Conservation (phyloP, 2,797 vertebrate genomes). For the Liasis olivaceus region DNA sequence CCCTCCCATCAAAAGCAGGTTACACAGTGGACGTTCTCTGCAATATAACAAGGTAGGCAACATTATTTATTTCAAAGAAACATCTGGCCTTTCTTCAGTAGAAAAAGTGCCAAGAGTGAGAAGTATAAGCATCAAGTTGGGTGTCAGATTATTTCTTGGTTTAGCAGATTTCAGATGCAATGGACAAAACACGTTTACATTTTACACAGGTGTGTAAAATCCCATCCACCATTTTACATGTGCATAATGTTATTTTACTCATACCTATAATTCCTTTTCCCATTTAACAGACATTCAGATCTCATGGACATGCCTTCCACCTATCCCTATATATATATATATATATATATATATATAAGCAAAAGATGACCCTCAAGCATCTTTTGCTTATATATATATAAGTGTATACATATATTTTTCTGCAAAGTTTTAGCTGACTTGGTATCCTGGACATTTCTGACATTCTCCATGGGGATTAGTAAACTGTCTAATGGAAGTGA, state of each 20-base stretch:
- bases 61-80: background rate
- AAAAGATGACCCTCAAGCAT: background rate
- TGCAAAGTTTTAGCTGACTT: background rate
- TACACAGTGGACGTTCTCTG: no score
- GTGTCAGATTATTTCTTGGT: background rate
- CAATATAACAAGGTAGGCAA: no score
- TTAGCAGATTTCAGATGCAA: background rate
- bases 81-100: background rate
- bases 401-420: background rate
- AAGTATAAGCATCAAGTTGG: background rate
- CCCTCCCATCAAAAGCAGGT: no score
- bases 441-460: background rate
- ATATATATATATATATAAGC: no score
- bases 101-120: background rate
- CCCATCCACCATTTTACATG: background rate
- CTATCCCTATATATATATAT: background rate
- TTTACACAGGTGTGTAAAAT: background rate
- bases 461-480: conserved; percentile 3
- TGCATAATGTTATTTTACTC: background rate
- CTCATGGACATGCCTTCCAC: background rate
- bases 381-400: background rate
- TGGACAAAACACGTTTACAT: background rate
- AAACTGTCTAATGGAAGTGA: conserved; percentile 19
- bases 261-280: background rate
- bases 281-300: background rate